Conservation (phyloP, 1,140 invertebrate genomes). For the Oppia nitens region DNA sequence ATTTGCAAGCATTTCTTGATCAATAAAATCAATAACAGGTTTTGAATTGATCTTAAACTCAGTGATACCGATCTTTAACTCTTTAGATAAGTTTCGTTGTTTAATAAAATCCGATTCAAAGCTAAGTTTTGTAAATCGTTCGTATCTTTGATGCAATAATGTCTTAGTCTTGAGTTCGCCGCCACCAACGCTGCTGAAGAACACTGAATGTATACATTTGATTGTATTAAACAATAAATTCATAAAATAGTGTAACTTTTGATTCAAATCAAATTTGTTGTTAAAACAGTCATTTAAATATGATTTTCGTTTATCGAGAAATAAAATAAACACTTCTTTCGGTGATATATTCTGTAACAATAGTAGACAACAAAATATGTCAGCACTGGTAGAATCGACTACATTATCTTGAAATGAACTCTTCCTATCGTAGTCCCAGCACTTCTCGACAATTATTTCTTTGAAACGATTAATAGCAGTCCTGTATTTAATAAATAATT, state of each 20-base stretch:
- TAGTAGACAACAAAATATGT: neutral
- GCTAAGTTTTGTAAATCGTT: neutral
- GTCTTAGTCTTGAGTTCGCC: neutral
- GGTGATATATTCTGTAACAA: neutral
- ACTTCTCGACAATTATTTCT: neutral
- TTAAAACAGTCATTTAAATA: neutral
- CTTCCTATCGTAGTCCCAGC: neutral
- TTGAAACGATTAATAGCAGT: neutral
- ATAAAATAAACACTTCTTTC: neutral
- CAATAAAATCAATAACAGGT: neutral
- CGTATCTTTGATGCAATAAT: neutral
- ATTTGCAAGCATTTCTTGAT: neutral
- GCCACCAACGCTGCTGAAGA: neutral
- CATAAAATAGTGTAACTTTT: neutral
- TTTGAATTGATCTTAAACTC: neutral
- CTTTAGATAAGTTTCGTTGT: neutral
- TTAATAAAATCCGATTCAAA: neutral
- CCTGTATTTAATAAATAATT: neutral
- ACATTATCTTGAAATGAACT: neutral
- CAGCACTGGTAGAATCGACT: neutral
- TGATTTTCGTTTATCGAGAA: neutral
- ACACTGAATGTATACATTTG: neutral
- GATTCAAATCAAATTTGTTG: neutral
- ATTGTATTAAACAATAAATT: neutral
- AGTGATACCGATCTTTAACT: neutral